Base-by-base conservation (phyloP, 1,140 invertebrate species). In the Thalassaphorura encarpata region DNA sequence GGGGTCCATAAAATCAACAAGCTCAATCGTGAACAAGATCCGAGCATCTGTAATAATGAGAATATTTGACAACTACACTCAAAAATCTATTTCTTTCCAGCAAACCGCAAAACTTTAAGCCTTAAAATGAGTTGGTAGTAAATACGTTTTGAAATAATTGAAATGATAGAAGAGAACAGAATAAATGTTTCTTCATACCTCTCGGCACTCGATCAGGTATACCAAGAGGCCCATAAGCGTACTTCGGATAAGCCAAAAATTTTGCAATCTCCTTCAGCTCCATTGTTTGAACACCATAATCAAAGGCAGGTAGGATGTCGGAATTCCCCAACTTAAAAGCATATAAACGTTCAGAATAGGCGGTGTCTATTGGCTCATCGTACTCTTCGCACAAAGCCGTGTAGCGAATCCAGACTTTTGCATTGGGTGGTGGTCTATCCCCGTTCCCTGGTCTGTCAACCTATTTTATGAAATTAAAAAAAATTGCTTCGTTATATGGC, bases 331-430 rank as follows among this genome's bases (percentile, higher is more conserved):
- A 54, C 13, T 69, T 67, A 52, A 78, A 69, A 66, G 67, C 65
- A 72, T 67, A 41, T 74, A 72, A 54, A 28, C 76, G 6, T 50
- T 72, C 54, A 40, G 71, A 73, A 28, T 78, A 75, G 0, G 80
- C 80, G 0, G 79, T 83, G 68, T 87, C 84, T 69, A 83, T 87
- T 0, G 85, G 83, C 58, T 84, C 79, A 55, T 79, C 81, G 19
- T 74, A 69, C 48, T 76, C 77, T 65, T 88, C 84, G 50, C 80
- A 73, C 62, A 80, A 85, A 0, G 76, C 80, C 27, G 81, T 76
- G 62, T 86, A 87, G 63, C 87, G 78, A 13, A 86, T 66, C 0
- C 69, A 75, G 2, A 84, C 78, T 50, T 76, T 67, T n/a, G 76
- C 69, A 59, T 79, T 74, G 0, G 66, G 41, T 1, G 78, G 76